Evolutionary conservation across 2,113 vertebrate species (phyloP).

Genomic region (Lophura nycthemera): DNA sequence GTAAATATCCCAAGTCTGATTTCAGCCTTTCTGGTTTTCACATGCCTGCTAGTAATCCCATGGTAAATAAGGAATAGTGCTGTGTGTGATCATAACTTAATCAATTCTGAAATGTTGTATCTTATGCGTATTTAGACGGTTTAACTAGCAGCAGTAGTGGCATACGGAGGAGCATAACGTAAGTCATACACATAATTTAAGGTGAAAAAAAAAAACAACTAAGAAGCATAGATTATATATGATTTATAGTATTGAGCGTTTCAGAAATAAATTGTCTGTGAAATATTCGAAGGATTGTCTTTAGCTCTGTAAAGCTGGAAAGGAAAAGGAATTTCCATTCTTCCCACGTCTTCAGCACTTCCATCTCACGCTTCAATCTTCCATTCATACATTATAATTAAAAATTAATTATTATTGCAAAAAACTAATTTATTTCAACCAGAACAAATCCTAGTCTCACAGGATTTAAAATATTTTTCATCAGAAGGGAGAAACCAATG

Average conservation of each 20-base stretch:
- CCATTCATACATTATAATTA: neutral
- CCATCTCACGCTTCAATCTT: neutral
- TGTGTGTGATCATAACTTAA: neutral
- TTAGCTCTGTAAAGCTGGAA: neutral
- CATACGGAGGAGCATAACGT: neutral
- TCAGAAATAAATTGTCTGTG: neutral
- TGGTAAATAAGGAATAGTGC: neutral
- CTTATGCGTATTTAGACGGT: neutral
- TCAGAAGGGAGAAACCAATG: neutral
- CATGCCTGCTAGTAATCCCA: neutral
- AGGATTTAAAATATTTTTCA: neutral
- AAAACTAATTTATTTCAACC: neutral
- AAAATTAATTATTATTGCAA: neutral
- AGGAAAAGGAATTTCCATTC: neutral
- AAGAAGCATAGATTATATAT: neutral
- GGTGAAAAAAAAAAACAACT: neutral
- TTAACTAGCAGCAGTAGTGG: neutral
- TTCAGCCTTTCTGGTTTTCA: neutral
- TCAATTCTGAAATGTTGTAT: neutral
- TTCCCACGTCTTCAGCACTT: neutral
- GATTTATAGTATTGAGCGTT: neutral
- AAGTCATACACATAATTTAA: neutral
- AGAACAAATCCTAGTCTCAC: neutral
- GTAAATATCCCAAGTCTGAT: neutral
- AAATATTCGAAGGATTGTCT: neutral